Percentiles rank a stretch among this genome's conserved stretches.
phyloP scores from a whole-genome alignment of 2,113 vertebrate genomes.

The Petaurus breviceps region DNA sequence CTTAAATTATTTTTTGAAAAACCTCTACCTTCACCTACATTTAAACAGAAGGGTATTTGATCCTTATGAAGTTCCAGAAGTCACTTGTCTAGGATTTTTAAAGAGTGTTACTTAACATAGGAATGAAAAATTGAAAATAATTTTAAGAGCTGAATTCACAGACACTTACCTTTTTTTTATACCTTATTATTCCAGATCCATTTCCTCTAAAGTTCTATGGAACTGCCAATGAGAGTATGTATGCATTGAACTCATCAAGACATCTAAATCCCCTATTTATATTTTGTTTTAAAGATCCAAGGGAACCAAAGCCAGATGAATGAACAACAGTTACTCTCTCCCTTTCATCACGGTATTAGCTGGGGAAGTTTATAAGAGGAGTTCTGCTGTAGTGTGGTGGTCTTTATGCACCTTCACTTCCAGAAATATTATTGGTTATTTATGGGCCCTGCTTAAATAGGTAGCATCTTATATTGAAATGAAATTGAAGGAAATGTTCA shows the following conservation, averaged over 20 bases:
- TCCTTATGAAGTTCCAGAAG: neutral
- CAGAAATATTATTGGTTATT: neutral
- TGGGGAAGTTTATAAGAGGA: neutral
- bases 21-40: constrained; percentile 7
- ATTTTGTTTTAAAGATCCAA: neutral
- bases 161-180: neutral
- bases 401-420: constrained; percentile 14
- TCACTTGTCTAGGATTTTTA: constrained; percentile 1
- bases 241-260: neutral
- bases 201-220: neutral
- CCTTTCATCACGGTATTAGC: neutral
- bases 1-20: constrained; percentile 27
- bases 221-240: neutral
- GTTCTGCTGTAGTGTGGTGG: neutral
- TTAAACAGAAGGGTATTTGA: neutral
- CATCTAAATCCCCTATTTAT: neutral
- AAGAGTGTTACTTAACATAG: neutral
- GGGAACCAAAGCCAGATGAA: neutral
- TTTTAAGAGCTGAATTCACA: neutral
- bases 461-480: neutral
- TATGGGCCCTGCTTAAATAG: constrained; percentile 1
- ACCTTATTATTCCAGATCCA: neutral
- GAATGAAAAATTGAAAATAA: constrained; percentile 30
- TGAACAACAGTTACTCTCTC: neutral
- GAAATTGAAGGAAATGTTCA: constrained; percentile 2